phyloP scores from a whole-genome alignment of 2,888 invertebrate genomes.

The Scrobipalpa costella region DNA sequence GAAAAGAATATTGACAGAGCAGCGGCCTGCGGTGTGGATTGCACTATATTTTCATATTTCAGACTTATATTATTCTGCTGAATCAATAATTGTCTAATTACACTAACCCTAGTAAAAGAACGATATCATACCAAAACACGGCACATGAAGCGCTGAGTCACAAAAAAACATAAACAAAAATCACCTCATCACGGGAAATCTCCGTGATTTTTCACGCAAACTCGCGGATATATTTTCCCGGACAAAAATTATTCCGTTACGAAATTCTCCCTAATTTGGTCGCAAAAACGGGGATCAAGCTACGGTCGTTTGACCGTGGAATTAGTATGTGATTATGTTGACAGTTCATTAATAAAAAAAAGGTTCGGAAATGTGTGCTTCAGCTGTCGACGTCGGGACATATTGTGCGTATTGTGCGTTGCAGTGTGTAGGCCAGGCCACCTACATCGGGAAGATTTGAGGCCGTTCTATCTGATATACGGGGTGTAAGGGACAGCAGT shows the following conservation, averaged over 20 bases:
- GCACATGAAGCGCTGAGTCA: neutral
- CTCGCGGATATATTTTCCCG: constrained; percentile 30
- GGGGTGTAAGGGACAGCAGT: too few relatives aligned
- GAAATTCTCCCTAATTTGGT: constrained; percentile 36
- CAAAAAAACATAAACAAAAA: constrained; percentile 18
- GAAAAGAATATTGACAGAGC: too few relatives aligned
- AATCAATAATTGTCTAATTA: neutral
- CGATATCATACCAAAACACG: neutral
- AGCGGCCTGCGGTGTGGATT: too few relatives aligned
- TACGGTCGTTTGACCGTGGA: constrained; percentile 27
- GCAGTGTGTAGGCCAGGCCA: constrained; percentile 14
- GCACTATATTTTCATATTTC: too few relatives aligned
- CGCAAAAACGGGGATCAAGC: constrained; percentile 31
- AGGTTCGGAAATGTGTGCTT: constrained; percentile 23
- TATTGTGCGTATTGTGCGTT: neutral
- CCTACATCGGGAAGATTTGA: constrained; percentile 7
- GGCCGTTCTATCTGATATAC: too few relatives aligned
- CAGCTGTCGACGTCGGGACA: constrained; percentile 20
- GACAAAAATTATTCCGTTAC: constrained; percentile 24
- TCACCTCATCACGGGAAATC: constrained; percentile 28
- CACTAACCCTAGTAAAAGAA: neutral
- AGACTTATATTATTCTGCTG: too few relatives aligned
- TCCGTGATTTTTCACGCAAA: constrained; percentile 35
- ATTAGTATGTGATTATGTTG: constrained; percentile 30
- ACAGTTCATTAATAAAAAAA: constrained; percentile 29